phyloP scores from a whole-genome alignment of 2,888 invertebrate species.

The Leptothorax acervorum region DNA sequence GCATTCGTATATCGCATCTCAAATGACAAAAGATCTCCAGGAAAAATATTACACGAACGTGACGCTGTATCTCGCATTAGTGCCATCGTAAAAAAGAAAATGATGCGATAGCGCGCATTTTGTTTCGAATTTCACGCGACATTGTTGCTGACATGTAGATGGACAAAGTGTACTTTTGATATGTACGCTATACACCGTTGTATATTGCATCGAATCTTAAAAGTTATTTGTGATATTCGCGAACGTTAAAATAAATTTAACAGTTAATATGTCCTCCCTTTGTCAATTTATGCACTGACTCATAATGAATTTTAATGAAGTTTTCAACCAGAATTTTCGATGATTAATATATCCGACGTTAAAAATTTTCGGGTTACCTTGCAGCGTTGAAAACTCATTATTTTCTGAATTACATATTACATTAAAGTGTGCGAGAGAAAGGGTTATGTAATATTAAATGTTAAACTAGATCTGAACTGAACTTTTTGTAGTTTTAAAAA shows the following conservation, averaged over 20 bases:
- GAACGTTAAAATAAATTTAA: not conserved
- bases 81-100: not conserved
- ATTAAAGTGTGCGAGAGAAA: not conserved
- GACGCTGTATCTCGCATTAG: conserved; percentile 19
- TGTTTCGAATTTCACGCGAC: conserved; percentile 32
- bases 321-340: not conserved
- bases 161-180: not conserved
- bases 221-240: not conserved
- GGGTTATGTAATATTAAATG: conserved; percentile 6
- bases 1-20: conserved; percentile 26
- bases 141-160: conserved; percentile 35
- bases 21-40: conserved; percentile 1
- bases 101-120: not conserved
- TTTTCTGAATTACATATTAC: not conserved
- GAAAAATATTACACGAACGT: conserved; percentile 24
- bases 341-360: not conserved
- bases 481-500: not conserved
- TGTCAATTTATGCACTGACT: not conserved
- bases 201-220: not conserved
- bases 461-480: not conserved
- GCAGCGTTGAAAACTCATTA: not conserved
- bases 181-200: conserved; percentile 2
- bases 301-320: not conserved
- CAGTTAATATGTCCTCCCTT: not conserved
- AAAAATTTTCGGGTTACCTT: not conserved